Evolutionary conservation across 1,140 invertebrate species (phyloP), one percentile per base, ranked within the genome.

Genomic region (Lepidurus couesii): DNA sequence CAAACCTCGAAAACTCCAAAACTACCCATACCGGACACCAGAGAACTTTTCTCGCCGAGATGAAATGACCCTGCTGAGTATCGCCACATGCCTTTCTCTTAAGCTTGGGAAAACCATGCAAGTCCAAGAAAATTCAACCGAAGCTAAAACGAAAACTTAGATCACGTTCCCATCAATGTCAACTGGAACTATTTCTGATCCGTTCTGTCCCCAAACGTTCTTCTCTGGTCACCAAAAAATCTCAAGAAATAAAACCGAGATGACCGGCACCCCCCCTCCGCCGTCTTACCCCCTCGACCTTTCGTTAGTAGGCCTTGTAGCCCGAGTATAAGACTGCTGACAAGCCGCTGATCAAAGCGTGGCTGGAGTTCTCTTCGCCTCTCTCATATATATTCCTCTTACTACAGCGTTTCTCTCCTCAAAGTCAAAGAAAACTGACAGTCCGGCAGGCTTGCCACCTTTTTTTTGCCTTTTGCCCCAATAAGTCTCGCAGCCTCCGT

Each of bases 291-390:
- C 53, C n/a, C 9, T 7, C 6, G 13, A 7, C 53, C 13, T 65
- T 65, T 16, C 53, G 16, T 65, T 65, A 4, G 34, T 65, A 65
- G 53, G 53, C 53, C n/a, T 65, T 65, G 53, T 21, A 65, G 21
- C 53, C n/a, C 53, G 34, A 34, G 34, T 65, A 13, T 21, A 21
- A 21, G 16, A 65, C 53, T 65, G 53, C 53, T 65, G 53, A 65
- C 53, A 65, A 11, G 53, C 53, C 53, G 53, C 53, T 65, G 53
- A 65, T 65, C 53, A 65, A 65, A 65, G 53, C 53, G 53, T 65
- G 53, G 53, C n/a, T 65, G 53, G 53, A 65, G 53, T 21, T 65
- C 53, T 7, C 16, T 16, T 65, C 53, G 16, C 53, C 53, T 65
- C 13, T 21, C 53, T 65, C 53, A 65, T 65, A 65, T 65, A 65